phyloP scores from a whole-genome alignment of 2,888 invertebrate genomes.

The Parnassius glacialis region DNA sequence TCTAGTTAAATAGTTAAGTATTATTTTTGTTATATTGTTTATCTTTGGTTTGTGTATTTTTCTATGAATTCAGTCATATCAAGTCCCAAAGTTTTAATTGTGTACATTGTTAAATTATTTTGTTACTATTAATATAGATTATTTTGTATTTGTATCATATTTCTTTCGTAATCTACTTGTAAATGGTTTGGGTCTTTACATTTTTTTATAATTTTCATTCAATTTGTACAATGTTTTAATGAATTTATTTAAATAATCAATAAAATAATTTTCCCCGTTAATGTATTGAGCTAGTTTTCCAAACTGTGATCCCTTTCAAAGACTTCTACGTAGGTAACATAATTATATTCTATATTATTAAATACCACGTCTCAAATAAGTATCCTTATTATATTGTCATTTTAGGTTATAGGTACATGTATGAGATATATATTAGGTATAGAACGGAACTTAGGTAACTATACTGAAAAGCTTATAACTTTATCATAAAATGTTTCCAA shows the following conservation, averaged over 20 bases:
- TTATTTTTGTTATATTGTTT: slow-evolving; percentile 8
- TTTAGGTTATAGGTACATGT: slow-evolving; percentile 20
- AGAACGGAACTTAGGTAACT: slow-evolving; percentile 2
- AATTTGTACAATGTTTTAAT: slow-evolving; percentile 7
- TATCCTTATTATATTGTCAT: slow-evolving; percentile 18
- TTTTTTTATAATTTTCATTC: too few species aligned
- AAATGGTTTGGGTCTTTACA: too few species aligned
- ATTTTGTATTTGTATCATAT: too few species aligned
- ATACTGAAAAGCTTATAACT: too few species aligned
- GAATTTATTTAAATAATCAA: slow-evolving; percentile 25
- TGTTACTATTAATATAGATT: too few species aligned
- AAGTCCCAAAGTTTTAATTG: too few species aligned
- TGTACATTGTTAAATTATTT: too few species aligned
- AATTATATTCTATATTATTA: slow-evolving; percentile 46
- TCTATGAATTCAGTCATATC: not conserved
- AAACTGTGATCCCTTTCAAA: slow-evolving; percentile 80
- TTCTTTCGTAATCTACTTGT: too few species aligned
- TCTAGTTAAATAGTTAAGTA: slow-evolving; percentile 1
- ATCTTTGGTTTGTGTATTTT: not conserved
- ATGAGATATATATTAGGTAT: slow-evolving; percentile 13
- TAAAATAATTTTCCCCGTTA: slow-evolving; percentile 48
- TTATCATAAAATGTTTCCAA: too few species aligned
- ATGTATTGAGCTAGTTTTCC: slow-evolving; percentile 74
- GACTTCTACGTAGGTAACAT: slow-evolving; percentile 77
- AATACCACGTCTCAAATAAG: slow-evolving; percentile 36